phyloP scores from a whole-genome alignment of 2,113 vertebrate genomes.

The Buteo buteo region DNA sequence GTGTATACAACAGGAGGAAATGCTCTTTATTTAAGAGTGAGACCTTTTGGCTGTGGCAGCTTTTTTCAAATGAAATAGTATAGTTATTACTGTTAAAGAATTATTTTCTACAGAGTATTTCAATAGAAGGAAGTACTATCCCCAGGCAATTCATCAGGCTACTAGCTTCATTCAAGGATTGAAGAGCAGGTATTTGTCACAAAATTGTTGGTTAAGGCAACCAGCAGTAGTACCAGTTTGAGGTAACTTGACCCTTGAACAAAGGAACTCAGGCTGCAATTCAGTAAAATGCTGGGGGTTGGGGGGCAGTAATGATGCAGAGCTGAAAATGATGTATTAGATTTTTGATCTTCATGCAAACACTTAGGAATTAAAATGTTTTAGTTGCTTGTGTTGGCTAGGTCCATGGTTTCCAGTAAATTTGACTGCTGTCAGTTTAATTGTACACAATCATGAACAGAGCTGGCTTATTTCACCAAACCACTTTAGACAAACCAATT shows the following conservation, averaged over 20 bases:
- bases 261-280: neutral
- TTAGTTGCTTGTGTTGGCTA: neutral
- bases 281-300: neutral
- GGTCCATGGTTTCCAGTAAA: neutral
- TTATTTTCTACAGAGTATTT: neutral
- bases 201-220: neutral
- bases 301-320: neutral
- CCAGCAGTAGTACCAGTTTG: neutral
- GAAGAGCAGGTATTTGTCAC: neutral
- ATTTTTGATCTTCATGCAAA: neutral
- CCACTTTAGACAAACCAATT: neutral
- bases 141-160: neutral
- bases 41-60: neutral
- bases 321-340: neutral
- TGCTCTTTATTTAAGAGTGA: neutral
- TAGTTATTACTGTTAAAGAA: neutral
- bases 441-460: neutral
- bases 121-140: neutral
- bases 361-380: neutral
- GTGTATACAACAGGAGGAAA: neutral
- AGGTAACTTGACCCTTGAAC: neutral
- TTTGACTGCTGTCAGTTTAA: neutral
- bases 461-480: neutral
- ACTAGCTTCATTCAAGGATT: neutral
- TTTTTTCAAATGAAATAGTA: neutral